Percentiles rank a stretch among this genome's conserved stretches.
These are phyloP conservation scores for Psylliodes chrysocephalus DNA, from an alignment of 2,888 invertebrate species.

Conservation along the genomic window DNA sequence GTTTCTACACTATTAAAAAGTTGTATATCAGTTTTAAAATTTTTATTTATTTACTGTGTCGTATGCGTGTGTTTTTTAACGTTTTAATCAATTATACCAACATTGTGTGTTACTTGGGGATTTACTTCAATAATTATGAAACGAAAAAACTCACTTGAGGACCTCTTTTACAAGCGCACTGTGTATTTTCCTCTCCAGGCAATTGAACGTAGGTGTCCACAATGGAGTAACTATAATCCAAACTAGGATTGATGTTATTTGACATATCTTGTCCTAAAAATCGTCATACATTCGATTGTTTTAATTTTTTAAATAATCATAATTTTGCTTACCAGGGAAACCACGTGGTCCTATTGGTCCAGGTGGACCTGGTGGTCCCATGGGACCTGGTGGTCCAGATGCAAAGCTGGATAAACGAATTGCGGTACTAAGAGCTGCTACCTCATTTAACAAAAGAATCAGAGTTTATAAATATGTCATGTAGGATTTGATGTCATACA, in stretches of 20 bases:
- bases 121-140: too few species aligned
- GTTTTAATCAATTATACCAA: too few species aligned
- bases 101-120: too few species aligned
- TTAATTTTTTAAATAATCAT: neutral
- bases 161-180: constrained; percentile 74
- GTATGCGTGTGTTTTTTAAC: too few species aligned
- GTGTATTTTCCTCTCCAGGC: constrained; percentile 64
- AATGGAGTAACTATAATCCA: constrained; percentile 68
- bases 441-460: constrained; percentile 53
- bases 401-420: constrained; percentile 66
- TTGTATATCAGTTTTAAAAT: too few species aligned
- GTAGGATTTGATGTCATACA: too few species aligned
- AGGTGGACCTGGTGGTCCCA: constrained; percentile 65
- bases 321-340: constrained; percentile 62
- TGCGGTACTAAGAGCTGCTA: constrained; percentile 67
- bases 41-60: too few species aligned
- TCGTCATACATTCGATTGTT: neutral
- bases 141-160: constrained; percentile 69
- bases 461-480: neutral
- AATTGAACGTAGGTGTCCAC: constrained; percentile 71
- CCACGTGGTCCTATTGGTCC: constrained; percentile 64
- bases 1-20: too few species aligned
- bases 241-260: constrained; percentile 52
- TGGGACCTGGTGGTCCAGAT: constrained; percentile 67
- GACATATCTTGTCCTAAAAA: constrained; percentile 42